These are phyloP conservation scores for Epinotia brunnichana DNA, from an alignment of 2,888 invertebrate species.

Conservation along the genomic window DNA sequence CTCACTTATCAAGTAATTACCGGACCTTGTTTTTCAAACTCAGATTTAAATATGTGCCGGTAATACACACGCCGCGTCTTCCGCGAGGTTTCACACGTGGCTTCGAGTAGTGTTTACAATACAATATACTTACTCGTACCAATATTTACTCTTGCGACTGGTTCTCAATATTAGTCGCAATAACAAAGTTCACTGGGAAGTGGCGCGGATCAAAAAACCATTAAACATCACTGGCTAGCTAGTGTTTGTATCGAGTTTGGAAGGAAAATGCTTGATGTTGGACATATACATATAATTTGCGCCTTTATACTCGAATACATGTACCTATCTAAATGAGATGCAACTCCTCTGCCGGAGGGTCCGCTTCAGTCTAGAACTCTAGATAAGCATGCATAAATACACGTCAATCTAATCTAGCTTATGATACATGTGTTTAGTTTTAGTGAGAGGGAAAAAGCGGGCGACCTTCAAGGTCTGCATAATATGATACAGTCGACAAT, in stretches of 20 bases:
- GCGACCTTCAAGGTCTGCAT: slow-evolving; percentile 25
- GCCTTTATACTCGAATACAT: too few species aligned
- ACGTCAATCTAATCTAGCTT: background rate
- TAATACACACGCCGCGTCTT: background rate
- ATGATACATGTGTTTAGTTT: slow-evolving; percentile 3
- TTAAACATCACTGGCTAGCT: too few species aligned
- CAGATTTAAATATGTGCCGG: too few species aligned
- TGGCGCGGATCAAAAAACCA: too few species aligned
- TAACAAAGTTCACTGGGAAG: too few species aligned
- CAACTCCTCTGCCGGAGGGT: too few species aligned
- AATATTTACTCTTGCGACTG: background rate
- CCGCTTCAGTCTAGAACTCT: background rate
- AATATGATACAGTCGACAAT: slow-evolving; percentile 1
- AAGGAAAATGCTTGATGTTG: too few species aligned
- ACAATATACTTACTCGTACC: too few species aligned
- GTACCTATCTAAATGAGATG: too few species aligned
- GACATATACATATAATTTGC: too few species aligned
- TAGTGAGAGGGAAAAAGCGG: slow-evolving; percentile 26
- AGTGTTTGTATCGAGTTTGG: too few species aligned
- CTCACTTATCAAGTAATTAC: too few species aligned
- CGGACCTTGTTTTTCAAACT: background rate
- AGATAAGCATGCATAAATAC: background rate
- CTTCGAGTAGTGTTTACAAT: background rate
- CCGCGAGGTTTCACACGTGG: background rate
- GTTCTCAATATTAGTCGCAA: background rate